Evolutionary conservation across 2,113 vertebrate species (phyloP).

Genomic region (Dryoscopus gambensis): DNA sequence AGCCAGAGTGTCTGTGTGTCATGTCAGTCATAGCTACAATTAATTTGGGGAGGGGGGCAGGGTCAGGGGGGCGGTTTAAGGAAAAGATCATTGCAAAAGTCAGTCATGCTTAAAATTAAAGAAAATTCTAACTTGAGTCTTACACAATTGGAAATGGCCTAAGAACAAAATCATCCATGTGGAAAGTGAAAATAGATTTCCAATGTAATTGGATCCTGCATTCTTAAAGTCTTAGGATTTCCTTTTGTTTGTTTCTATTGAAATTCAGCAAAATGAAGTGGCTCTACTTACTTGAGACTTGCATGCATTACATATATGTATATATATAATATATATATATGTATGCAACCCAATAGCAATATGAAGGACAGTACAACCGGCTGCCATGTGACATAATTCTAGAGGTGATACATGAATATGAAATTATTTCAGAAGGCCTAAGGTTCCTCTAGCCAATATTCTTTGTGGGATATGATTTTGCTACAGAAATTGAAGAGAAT

Average conservation of each 20-base stretch:
- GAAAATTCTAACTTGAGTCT: not conserved
- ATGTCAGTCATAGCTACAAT: not conserved
- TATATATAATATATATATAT: not conserved
- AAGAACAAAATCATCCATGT: not conserved
- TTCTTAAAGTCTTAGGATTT: not conserved
- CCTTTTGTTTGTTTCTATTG: not conserved
- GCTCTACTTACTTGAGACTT: not conserved
- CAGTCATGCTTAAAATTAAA: not conserved
- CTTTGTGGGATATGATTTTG: not conserved
- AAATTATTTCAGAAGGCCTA: not conserved
- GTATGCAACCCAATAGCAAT: not conserved
- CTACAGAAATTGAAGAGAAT: not conserved
- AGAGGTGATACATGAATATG: not conserved
- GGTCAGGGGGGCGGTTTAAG: not conserved
- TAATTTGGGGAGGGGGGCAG: not conserved
- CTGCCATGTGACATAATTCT: not conserved
- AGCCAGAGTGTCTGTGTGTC: not conserved
- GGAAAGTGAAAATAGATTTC: not conserved
- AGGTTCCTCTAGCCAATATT: not conserved
- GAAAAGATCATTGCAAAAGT: not conserved
- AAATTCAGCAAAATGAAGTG: not conserved
- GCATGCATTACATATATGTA: not conserved
- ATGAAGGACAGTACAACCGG: not conserved
- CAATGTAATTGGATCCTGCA: not conserved
- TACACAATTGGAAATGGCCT: not conserved